Conservation (phyloP, 2,113 vertebrate genomes). For the Cichladusa arquata region DNA sequence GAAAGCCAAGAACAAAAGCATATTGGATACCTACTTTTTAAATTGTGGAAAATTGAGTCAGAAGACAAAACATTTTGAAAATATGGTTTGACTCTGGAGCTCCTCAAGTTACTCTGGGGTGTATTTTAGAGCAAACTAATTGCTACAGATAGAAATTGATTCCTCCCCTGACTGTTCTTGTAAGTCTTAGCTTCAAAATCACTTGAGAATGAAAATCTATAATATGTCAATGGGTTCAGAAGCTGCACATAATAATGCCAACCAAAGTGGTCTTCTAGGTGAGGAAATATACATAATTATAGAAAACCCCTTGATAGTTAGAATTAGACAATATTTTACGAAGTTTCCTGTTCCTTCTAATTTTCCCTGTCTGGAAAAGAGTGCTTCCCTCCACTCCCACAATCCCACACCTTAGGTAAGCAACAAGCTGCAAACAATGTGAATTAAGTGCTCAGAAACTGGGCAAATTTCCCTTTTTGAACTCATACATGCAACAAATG, state of each 20-base stretch:
- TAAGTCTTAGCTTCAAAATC: background rate
- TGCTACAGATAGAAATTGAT: background rate
- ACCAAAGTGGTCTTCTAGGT: background rate
- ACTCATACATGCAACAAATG: background rate
- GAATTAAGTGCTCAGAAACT: background rate
- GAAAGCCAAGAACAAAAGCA: background rate
- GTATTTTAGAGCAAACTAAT: background rate
- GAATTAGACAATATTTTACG: background rate
- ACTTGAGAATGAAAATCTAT: background rate
- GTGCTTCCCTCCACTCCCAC: background rate
- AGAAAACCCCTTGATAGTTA: fast-evolving
- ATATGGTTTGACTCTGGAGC: background rate
- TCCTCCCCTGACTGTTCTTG: background rate
- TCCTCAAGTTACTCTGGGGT: background rate
- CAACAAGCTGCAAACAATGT: background rate
- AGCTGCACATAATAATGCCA: background rate
- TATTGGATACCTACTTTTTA: background rate
- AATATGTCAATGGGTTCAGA: background rate
- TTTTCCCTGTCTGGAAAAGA: background rate
- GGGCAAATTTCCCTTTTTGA: background rate
- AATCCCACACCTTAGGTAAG: background rate
- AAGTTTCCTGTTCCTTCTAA: background rate
- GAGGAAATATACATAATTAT: background rate
- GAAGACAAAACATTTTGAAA: background rate
- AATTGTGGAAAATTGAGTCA: background rate